Evolutionary conservation across 37 sponge, comb jelly and placozoan genomes (phyloP), one percentile per base, ranked within the genome.

Genomic region (Crambe crambe): DNA sequence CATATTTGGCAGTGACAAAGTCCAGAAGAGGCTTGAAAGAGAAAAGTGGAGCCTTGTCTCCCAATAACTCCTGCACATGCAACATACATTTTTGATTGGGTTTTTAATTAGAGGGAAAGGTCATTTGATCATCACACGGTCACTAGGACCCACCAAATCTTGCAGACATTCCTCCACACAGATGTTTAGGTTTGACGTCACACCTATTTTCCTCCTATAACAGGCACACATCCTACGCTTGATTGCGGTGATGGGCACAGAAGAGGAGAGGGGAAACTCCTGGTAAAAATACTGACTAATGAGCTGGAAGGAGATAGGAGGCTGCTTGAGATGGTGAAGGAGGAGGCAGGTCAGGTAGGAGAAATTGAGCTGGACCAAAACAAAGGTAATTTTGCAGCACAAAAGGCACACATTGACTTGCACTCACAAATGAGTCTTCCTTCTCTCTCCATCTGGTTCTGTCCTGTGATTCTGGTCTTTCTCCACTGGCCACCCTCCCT

Each of bases 361-460:
- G n/a, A 21, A 65, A 3, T 40, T 9, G 9, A 35, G 25, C 57
- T 65, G 34, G 21, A 12, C n/a, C 15, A 59, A 1, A 22, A 22
- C 44, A 63, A 26, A 37, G 35, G 2, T 34, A 27, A 58, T n/a
- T n/a, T n/a, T n/a, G n/a, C n/a, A n/a, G n/a, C n/a, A n/a, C n/a
- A n/a, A n/a, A n/a, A n/a, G n/a, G n/a, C n/a, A n/a, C 12, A 47
- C 51, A 15, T 6, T 12, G 6, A 47, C 51, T 47, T 15, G 6
- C 43, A 40, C 85, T 69, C 36, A 84, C 85, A 54, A 84, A 84
- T 3, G 41, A 47, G 39, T 84, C 85, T 35, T 84, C 85, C 26
- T 76, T 37, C 8, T 10, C 70, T 20, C 8, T 18, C 85, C 85
- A 84, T 3, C 18, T 25, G 27, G 71, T 57, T 57, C 85, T 67